Base-by-base conservation (phyloP, 2,113 vertebrate species). In the Gallinago undulata region DNA sequence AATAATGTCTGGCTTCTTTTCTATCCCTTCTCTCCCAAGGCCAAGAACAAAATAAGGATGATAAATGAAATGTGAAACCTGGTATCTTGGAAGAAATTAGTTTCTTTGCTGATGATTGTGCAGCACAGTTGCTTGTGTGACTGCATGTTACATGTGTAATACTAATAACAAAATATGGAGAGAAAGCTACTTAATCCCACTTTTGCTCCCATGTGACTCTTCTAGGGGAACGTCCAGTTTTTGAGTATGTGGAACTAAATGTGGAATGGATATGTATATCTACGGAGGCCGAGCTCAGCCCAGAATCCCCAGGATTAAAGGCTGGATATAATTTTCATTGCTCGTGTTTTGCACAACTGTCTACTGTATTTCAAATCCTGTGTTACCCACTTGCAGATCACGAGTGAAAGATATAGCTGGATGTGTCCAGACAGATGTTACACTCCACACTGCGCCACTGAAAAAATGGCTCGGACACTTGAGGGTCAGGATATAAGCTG, bases 321-420 rank as follows among this genome's bases (percentile, higher is more conserved):
- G 69, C 90, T 96, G 91, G 89, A 82, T 94, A 50, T 89, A 92
- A 83, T 95, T 92, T 94, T 94, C 81, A 37, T 87, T 94, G 92
- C 93, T 96, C 90, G 89, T 87, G 84, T 92, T 92, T 89, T 91
- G 62, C 90, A 96, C 90, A 93, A 89, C 70, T 68, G 55, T 78
- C 94, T 95, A 91, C 86, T 96, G 89, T 92, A 31, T 93, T 96
- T 93, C 81, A 96, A 94, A 94, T 92, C 92, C 91, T 35, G 9
- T 60, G 66, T 93, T 95, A 89, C 62, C 56, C 89, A 57, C 74
- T 87, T 69, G 89, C 73, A 84, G 89, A 87, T 89, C 78, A 30
- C 13, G 84, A 84, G 37, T 69, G 77, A 96, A 92, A 89, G 84
- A 73, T 73, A 57, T 1, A 74, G 35, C 67, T 94, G 86, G 89